phyloP scores from a whole-genome alignment of 2,888 invertebrate species.

The Galerucella nymphaeae region DNA sequence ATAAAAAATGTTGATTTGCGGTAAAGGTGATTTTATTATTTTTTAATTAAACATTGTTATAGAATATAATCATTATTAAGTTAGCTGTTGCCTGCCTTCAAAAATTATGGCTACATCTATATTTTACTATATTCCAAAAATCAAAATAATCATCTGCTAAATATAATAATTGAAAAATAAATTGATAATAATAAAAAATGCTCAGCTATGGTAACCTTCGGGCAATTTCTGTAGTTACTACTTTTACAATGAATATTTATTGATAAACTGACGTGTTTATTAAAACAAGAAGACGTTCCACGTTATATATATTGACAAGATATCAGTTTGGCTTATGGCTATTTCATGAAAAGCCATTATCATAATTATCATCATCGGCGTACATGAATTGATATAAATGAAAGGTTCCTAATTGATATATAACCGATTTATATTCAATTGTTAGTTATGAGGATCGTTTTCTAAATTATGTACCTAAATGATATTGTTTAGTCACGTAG shows the following conservation, averaged over 20 bases:
- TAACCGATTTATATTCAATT: not conserved
- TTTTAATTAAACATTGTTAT: not conserved
- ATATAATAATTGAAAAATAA: no score
- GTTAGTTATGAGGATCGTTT: not conserved
- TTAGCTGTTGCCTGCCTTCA: not conserved
- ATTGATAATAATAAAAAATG: not conserved
- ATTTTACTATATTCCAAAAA: no score
- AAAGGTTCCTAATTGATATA: slow-evolving; percentile 1
- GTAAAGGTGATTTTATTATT: no score
- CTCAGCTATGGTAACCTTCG: not conserved
- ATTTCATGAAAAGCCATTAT: not conserved
- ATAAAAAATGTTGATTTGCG: no score
- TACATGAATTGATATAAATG: not conserved
- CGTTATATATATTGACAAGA: not conserved
- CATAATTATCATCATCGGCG: not conserved
- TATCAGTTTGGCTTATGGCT: not conserved
- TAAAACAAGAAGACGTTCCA: not conserved
- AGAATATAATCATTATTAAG: not conserved
- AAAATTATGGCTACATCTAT: no score
- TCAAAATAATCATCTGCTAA: no score
- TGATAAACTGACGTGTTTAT: not conserved
- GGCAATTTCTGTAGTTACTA: slow-evolving; percentile 4
- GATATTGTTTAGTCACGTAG: not conserved
- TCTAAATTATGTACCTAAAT: not conserved
- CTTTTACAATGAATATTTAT: not conserved